Evolutionary conservation across 2,888 invertebrate genomes (phyloP), one percentile per base, ranked within the genome.

Genomic region (Meloe dianella): DNA sequence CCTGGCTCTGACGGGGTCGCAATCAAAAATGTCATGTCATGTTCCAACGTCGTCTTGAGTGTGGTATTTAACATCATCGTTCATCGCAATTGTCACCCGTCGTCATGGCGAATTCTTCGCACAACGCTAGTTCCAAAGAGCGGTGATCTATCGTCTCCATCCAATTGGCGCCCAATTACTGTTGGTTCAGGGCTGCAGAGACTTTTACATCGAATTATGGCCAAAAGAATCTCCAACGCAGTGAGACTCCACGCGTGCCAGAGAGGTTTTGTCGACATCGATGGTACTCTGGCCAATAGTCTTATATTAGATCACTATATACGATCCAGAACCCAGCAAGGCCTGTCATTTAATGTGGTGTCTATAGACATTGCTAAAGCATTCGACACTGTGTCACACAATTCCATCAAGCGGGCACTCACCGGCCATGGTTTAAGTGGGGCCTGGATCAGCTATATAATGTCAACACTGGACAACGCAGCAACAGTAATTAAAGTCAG

Each of bases 71-170:
- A 41, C n/a, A 41, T 41, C 0, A 17, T 41, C 6, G 0, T 41
- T 6, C 17, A 6, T n/a, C 41, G n/a, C 17, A 29, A 54, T 17
- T 17, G 38, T 5, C 3, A 3, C 2, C 61, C 54, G 0, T 4
- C 30, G 5, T 12, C 3, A 57, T 71, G 35, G 62, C 22, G n/a
- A 12, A 24, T 8, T 1, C 7, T 41, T 10, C 51, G 73, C 2
- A 75, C 75, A 0, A 64, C 70, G 0, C 66, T 75, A 0, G 57
- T 76, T 3, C 67, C 68, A 9, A 76, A 74, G 58, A 67, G 5
- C n/a, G 32, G n/a, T 12, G 57, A 54, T 22, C 7, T 17, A 1
- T 17, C 5, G 1, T 9, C 51, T 5, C 60, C 56, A 10, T 3
- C 41, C 2, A 60, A 60, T 8, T 60, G 17, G 57, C 56, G 41